Base-by-base conservation (phyloP, 2,797 vertebrate genomes). In the Chaenodraco wilsoni region DNA sequence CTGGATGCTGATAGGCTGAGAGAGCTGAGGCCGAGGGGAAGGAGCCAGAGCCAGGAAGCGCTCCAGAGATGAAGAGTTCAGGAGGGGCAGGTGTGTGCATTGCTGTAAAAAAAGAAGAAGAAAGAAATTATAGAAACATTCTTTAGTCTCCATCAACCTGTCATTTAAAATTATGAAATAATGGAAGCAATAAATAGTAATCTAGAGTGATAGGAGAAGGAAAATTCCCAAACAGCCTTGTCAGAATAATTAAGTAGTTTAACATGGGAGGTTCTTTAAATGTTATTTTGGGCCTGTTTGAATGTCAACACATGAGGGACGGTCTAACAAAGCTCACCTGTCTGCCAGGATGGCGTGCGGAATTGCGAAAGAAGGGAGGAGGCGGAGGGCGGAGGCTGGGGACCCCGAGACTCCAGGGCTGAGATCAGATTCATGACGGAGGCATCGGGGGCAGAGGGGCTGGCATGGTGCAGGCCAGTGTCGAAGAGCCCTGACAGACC, bases 361-460 rank as follows among this genome's bases (percentile, higher is more conserved):
- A 98, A 98, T 94, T 98, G 97, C 56, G 97, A 98, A 60, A 98
- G 96, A 21, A 98, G 95, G 65, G 97, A 97, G 57, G 97, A 98
- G 49, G 97, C 97, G 0, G 97, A 97, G 58, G 97, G 97, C 4
- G 96, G 96, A 51, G 97, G 96, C 88, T 98, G 97, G 33, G 97
- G 96, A 51, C 95, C 96, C 77, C 97, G 94, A 16, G 97, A 98
- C 92, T 98, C 97, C 90, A 98, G 94, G 65, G 97, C 97, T 0
- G 97, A 98, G 85, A 98, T 98, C 87, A 98, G 95, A 92, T 98
- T 98, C 97, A 98, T 98, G 84, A 98, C 97, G 0, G 97, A 98
- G 60, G 97, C 95, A 70, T 98, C 97, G 0, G 96, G 96, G 56
- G 95, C 96, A n/a, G 95, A 96, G 5, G 96, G 96, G 88, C 96